Evolutionary conservation across 2,797 vertebrate genomes (phyloP), one percentile per base, ranked within the genome.

Genomic region (Galagoides demidoff): DNA sequence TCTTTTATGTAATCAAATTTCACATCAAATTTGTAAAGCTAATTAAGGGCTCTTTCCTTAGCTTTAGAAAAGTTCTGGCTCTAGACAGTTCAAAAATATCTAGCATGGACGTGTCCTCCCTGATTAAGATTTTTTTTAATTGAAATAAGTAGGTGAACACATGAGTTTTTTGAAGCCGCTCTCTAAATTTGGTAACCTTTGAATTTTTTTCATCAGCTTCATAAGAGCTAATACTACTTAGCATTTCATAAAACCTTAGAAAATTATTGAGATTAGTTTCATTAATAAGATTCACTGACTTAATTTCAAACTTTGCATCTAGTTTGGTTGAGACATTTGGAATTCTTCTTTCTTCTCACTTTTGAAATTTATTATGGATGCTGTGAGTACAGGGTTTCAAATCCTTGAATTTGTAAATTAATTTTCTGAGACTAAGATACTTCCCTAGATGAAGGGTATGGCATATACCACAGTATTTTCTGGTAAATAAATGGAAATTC

Each of bases 231-330:
- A 66, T 39, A n/a, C 31, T 31, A 49, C 52, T 91, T 45, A 95
- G 83, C 59, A 91, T 86, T 93, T 95, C 66, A 89, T 31, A 59
- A 76, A 94, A 71, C 57, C 76, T 91, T 77, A 76, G 37, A 37
- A 89, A 89, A 91, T 74, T 91, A 86, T 66, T 79, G 23, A 91
- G 64, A 92, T 74, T 79, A 39, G 16, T 89, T 86, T 91, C 27
- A 81, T 34, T 95, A 87, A 70, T 83, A 70, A 37, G 20, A 45
- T 83, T 10, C 9, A 68, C 37, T 93, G 84, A 92, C 89, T 94
- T 92, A 84, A 93, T 92, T 91, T 91, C 20, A 79, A 90, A 66
- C 59, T 5, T 68, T 66, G 31, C 55, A 22, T 84, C 64, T 81
- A 7, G 37, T 19, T 93, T 92, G 59, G 27, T n/a, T 52, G 22